Base-by-base conservation (phyloP, 2,888 invertebrate species). In the Ptilodon capucinus region DNA sequence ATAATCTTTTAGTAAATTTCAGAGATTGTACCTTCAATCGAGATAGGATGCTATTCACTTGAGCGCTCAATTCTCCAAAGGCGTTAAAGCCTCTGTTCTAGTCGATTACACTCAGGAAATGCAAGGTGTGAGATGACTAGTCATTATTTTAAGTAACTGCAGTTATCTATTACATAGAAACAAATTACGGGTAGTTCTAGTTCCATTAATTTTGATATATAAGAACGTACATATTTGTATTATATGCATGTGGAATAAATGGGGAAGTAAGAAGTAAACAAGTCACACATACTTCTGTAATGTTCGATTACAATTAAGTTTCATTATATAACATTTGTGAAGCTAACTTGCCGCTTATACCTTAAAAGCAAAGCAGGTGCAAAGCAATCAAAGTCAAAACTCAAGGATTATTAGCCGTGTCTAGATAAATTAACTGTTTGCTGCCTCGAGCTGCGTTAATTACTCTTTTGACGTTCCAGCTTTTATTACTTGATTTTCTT, bases 391-490 rank as follows among this genome's bases (percentile, higher is more conserved):
- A 46, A 44, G 25, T 11, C 21, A n/a, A 23, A 50, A 60, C 60
- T 60, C 51, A 16, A 8, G 44, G 32, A 43, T 55, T 51, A 51
- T 60, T 58, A 57, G 56, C 56, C 58, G 58, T 38, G 57, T 47
- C 56, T 46, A 44, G 42, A 53, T 55, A 64, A 70, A 71, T 68
- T 62, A 63, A 57, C 65, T 64, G 62, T 71, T 69, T 62, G 58
- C 60, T 51, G 49, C 39, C 54, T 58, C 54, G 42, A 50, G 57
- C 60, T 64, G 69, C 72, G 61, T 74, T 71, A 64, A 71, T 74
- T 74, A 71, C 55, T 60, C 59, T 67, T 72, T 71, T 60, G 60
- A 65, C 60, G 61, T 54, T 65, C 60, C 42, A 46, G 50, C 45
- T 68, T 65, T 53, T 46, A 43, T 51, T 53, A 61, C 46, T 54